Conservation (phyloP, 2,113 vertebrate species). For the Clinocottus analis region DNA sequence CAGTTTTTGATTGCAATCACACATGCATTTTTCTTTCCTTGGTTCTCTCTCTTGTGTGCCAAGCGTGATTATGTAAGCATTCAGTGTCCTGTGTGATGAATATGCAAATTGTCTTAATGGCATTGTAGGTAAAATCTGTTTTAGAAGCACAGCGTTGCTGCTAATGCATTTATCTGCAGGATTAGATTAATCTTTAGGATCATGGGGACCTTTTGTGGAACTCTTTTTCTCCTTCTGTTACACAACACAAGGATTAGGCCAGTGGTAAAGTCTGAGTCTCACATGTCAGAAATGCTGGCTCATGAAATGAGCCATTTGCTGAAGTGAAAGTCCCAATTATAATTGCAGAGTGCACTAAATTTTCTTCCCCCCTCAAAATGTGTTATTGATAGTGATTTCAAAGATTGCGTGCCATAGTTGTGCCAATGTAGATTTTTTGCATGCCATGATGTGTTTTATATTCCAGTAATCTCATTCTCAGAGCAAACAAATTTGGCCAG, state of each 20-base stretch:
- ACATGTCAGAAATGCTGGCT: constrained; percentile 32
- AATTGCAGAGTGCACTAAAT: constrained; percentile 28
- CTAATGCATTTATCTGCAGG: constrained; percentile 45
- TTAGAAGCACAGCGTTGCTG: constrained; percentile 3
- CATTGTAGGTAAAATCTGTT: constrained; percentile 21
- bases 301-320: constrained; percentile 57
- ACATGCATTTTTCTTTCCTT: constrained; percentile 25
- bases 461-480: constrained; percentile 4
- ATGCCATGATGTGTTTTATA: not conserved
- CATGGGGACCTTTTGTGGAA: constrained; percentile 10
- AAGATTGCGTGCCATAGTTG: constrained; percentile 11
- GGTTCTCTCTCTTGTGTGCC: not conserved
- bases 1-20: constrained; percentile 58
- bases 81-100: constrained; percentile 31
- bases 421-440: not conserved
- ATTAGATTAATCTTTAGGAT: constrained; percentile 49
- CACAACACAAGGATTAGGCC: constrained; percentile 46
- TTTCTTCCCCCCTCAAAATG: not conserved
- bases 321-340: constrained; percentile 35
- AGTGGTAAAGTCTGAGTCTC: constrained; percentile 16
- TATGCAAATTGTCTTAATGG: constrained; percentile 39
- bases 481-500: not conserved
- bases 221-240: constrained; percentile 11
- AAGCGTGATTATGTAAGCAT: constrained; percentile 16
- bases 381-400: constrained; percentile 28